Conservation (phyloP, 2,888 invertebrate species). For the Tipula unca region DNA sequence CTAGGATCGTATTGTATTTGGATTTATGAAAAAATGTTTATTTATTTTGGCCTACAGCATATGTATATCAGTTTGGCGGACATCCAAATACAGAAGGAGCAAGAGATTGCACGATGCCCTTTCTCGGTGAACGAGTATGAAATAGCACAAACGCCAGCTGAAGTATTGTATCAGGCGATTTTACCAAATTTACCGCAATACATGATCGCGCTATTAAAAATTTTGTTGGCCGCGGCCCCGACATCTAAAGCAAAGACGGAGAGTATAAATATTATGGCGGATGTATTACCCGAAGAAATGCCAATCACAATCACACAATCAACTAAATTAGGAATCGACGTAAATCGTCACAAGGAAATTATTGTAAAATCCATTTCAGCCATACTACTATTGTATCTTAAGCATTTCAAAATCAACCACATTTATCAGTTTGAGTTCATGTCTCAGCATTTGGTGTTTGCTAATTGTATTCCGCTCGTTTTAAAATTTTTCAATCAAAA, state of each 20-base stretch:
- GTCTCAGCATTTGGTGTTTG: conserved; percentile 97
- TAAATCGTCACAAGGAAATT: conserved; percentile 96
- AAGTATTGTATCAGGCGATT: conserved; percentile 89
- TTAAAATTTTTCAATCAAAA: conserved; percentile 99
- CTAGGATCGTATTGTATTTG: too few species aligned
- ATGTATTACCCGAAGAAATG: conserved; percentile 96
- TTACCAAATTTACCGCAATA: conserved; percentile 94
- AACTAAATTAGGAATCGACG: conserved; percentile 92
- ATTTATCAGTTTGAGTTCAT: conserved; percentile 99
- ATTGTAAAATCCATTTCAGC: conserved; percentile 94
- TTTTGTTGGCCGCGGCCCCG: conserved; percentile 93
- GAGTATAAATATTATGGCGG: conserved; percentile 96
- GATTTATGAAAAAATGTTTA: too few species aligned
- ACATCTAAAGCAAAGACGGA: conserved; percentile 98
- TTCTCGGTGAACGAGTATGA: conserved; percentile 75
- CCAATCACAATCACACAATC: conserved; percentile 94
- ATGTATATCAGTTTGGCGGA: conserved; percentile 91
- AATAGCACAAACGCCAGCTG: conserved; percentile 72
- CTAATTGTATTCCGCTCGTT: conserved; percentile 96
- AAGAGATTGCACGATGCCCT: conserved; percentile 85
- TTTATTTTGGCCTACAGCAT: conserved; percentile 49
- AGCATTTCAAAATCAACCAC: conserved; percentile 96
- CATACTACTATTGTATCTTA: conserved; percentile 80
- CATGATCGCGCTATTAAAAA: conserved; percentile 94
- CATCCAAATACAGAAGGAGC: conserved; percentile 82